Conservation (phyloP, 2,113 vertebrate genomes). For the Actenoides lindsayi region DNA sequence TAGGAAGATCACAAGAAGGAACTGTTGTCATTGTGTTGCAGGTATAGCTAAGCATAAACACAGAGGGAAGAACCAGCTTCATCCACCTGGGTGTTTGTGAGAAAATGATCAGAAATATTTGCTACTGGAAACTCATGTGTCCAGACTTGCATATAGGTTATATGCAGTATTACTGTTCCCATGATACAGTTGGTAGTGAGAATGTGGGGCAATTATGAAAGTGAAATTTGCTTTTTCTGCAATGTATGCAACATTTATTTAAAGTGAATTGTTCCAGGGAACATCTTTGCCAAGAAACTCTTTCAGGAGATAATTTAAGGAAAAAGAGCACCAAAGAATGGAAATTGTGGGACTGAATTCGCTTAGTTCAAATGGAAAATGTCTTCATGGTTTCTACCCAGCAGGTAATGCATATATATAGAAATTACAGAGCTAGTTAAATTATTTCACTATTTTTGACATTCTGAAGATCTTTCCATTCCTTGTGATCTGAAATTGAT, state of each 20-base stretch:
- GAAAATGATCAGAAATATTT: neutral
- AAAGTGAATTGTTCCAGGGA: constrained; percentile 60
- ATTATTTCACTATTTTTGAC: constrained; percentile 66
- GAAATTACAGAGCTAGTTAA: constrained; percentile 65
- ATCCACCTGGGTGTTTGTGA: neutral
- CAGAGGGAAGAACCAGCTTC: neutral
- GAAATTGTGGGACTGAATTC: constrained; percentile 65
- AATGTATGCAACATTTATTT: constrained; percentile 48
- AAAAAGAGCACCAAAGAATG: constrained; percentile 62
- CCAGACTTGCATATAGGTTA: neutral
- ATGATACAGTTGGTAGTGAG: neutral
- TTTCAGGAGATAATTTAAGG: constrained; percentile 67
- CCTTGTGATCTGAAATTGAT: constrained; percentile 59
- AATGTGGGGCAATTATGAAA: constrained; percentile 14
- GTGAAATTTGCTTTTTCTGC: constrained; percentile 58
- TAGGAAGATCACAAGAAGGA: neutral
- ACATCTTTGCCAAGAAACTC: constrained; percentile 50
- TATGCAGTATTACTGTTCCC: neutral
- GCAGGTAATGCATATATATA: constrained; percentile 66
- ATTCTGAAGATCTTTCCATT: constrained; percentile 64
- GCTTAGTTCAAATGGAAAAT: constrained; percentile 61
- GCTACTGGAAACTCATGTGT: neutral
- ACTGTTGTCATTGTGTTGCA: neutral
- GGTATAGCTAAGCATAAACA: neutral
- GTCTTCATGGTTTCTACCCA: constrained; percentile 63